Base-by-base conservation (phyloP, 2,797 vertebrate species). In the Agapornis canus region DNA sequence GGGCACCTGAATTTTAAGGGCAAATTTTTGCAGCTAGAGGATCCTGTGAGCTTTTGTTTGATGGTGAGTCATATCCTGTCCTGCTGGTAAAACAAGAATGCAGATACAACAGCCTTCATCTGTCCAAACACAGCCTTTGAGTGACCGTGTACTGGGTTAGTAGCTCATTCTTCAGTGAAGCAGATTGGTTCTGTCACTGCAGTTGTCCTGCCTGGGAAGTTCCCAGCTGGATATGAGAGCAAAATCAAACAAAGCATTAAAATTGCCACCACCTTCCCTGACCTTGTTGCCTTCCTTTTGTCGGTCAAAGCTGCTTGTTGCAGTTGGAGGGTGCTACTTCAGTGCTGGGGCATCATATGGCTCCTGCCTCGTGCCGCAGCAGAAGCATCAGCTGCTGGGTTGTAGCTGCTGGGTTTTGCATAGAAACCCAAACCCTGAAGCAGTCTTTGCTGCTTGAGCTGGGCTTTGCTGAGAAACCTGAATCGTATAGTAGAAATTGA, bases 81-180 rank as follows among this genome's bases (percentile, higher is more conserved):
- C 4, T 91, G 45, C 61, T 88, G 49, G 82, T 92, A 69, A 47
- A 92, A 78, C 9, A 0, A 69, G 77, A 78, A 52, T 3, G 49
- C 73, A 82, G 90, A 66, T 91, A 43, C 93, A 92, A 95, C 96
- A 96, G 94, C 75, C 83, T 79, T 95, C 96, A 90, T 95, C 95
- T 96, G 94, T 82, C 91, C 94, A 94, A 87, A 89, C 72, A 49
- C 84, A 73, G 66, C 91, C 90, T 79, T 11, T 0, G n/a, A 25
- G 65, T 76, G 82, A 94, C 95, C 93, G 91, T 78, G 86, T 16
- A 21, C 72, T 8, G 12, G 20, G 52, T 86, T 80, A 81, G 79
- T 88, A 82, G n/a, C 82, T 92, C 69, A 27, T 81, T 90, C 75
- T 73, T 86, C 70, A 82, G 35, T 92, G 92, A 88, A 16, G 61